These are phyloP conservation scores for Callipepla californica DNA, from an alignment of 2,113 vertebrate genomes.

Conservation along the genomic window DNA sequence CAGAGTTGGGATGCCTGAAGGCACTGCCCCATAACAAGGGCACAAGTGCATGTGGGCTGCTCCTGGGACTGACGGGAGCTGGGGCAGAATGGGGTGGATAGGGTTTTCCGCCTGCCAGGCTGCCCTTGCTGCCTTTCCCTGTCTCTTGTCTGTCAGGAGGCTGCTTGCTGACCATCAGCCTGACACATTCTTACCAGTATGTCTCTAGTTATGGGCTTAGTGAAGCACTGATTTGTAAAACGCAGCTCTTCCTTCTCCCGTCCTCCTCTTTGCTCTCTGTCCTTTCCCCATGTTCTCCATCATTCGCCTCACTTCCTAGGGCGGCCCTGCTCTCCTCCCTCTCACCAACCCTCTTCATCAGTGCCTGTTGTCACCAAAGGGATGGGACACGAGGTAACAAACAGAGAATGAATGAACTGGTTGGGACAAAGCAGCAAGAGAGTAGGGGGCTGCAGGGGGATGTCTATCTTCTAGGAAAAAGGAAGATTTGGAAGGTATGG, in stretches of 20 bases:
- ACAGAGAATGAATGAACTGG: neutral
- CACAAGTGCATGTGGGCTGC: fast-evolving
- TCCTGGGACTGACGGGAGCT: neutral
- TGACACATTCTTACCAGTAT: neutral
- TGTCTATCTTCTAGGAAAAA: neutral
- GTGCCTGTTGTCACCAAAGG: neutral
- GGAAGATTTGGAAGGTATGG: neutral
- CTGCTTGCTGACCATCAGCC: neutral
- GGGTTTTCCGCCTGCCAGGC: neutral
- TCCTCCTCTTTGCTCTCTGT: neutral
- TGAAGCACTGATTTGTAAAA: neutral
- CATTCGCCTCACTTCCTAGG: neutral
- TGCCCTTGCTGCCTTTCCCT: neutral
- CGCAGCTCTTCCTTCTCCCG: neutral
- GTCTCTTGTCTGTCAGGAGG: neutral
- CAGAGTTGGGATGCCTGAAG: neutral
- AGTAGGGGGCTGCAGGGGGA: neutral
- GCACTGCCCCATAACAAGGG: neutral
- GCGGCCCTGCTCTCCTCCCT: fast-evolving
- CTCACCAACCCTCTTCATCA: neutral
- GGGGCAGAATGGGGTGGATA: neutral
- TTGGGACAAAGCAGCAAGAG: neutral
- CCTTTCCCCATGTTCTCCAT: neutral
- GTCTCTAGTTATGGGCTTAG: neutral
- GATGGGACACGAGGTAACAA: neutral